Base-by-base conservation (phyloP, 2,888 invertebrate genomes). In the Cataglyphis livida region DNA sequence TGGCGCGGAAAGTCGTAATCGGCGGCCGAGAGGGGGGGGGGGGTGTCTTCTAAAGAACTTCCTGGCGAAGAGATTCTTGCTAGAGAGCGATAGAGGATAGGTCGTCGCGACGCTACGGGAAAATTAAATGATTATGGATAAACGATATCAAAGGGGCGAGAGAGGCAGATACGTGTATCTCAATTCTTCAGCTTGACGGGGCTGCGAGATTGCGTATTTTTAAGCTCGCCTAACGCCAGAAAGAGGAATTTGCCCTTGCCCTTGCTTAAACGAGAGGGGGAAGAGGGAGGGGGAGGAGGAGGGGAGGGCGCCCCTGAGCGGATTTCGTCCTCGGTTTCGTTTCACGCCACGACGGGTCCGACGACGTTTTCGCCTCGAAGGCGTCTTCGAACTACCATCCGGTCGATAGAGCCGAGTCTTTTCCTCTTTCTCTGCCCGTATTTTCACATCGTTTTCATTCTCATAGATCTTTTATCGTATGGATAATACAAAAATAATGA, bases 101-200 rank as follows among this genome's bases (percentile, higher is more conserved):
- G 48, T 65, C 82, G 89, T 32, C 74, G 61, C 82, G 59, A 64
- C 82, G 88, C 89, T 91, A 84, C 88, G 91, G 79, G 91, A 91
- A 94, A 94, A 94, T 94, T 94, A 94, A 94, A 94, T 94, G 94
- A 94, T 94, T 94, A 94, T 94, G 94, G 94, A 92, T 94, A 94
- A 94, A 94, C 94, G 94, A 94, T 94, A 94, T 94, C 94, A 94
- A 94, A 94, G 94, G 85, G 86, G 85, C 74, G 84, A 28, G 54
- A 65, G 78, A 84, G 88, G 85, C 85, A 85, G 87, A 86, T 86
- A 92, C 93, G 91, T 92, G 93, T 93, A 94, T 94, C 94, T 94
- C 94, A 94, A 94, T 94, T 94, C 94, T 94, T 94, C 94, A 94
- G 94, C 94, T 92, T 94, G 94, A 94, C 94, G 91, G 92, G 91